Base-by-base conservation (phyloP, 1,140 invertebrate genomes). In the Brachionus calyciflorus region DNA sequence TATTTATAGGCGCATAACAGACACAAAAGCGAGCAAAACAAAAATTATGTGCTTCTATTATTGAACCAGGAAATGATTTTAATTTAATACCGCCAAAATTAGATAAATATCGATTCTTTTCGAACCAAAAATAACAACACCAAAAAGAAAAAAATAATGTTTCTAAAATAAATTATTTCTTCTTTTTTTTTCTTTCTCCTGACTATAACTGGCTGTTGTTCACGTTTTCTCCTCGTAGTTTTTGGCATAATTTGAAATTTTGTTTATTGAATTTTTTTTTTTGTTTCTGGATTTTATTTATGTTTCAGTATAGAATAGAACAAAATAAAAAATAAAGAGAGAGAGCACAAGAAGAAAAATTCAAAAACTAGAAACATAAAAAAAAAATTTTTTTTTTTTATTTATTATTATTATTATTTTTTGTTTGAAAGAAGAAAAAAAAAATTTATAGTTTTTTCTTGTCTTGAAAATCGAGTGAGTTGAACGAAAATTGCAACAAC, bases 251-350 rank as follows among this genome's bases (percentile, higher is more conserved):
- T 60, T 60, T 19, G 6, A 60, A 60, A 24, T 26, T 53, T 60
- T 60, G 30, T 60, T 40, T 60, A 60, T 60, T 60, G 55, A 60
- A 60, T 60, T 60, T 60, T 60, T 60, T 12, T 60, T 60, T 60
- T 60, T 60, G 10, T 60, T 60, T 60, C 37, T 33, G 30, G 55
- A 33, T 37, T 60, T 60, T 60, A 60, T 60, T 33, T 60, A 33
- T 60, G 26, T 60, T 60, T 33, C 53, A 28, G 33, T 28, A 28
- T 24, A 28, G 53, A 55, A 28, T 28, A 55, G 53, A 55, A 55
- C 33, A 55, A 28, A 55, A 55, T 28, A 55, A 55, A n/a, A n/a
- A n/a, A n/a, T n/a, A n/a, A n/a, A n/a, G n/a, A n/a, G n/a, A n/a
- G n/a, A n/a, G n/a, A n/a, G n/a, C n/a, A n/a, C n/a, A 37, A 37